A percentile compares a stretch with the other conserved stretches of the same genome.
Conservation (phyloP, 2,888 invertebrate species). For the Stenchaetothrips biformis region DNA sequence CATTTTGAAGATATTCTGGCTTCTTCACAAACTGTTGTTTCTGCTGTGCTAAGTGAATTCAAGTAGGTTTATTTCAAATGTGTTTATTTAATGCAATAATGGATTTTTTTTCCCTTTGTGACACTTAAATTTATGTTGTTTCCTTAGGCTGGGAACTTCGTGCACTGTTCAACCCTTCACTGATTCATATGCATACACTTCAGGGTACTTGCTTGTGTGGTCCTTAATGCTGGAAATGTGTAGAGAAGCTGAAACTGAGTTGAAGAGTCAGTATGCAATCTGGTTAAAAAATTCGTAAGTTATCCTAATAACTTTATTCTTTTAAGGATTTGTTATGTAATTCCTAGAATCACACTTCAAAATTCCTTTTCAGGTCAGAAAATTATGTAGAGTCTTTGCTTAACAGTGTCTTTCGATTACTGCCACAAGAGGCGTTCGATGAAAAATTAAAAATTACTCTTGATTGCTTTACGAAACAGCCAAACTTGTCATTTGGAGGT, state of each 20-base stretch:
- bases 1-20: constrained; percentile 40
- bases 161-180: constrained; percentile 55
- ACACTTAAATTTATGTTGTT: constrained; percentile 32
- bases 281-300: constrained; percentile 53
- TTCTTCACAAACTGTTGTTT: constrained; percentile 50
- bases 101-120: constrained; percentile 27
- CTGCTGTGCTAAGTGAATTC: constrained; percentile 51
- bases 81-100: constrained; percentile 24
- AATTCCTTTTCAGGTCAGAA: constrained; percentile 43
- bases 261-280: constrained; percentile 65
- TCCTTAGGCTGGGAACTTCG: constrained; percentile 53
- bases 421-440: constrained; percentile 59
- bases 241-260: constrained; percentile 61
- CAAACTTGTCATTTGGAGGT: not conserved
- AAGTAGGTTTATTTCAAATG: constrained; percentile 45
- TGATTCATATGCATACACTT: constrained; percentile 55
- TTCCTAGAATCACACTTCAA: constrained; percentile 31
- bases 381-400: constrained; percentile 53
- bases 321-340: not conserved
- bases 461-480: not conserved
- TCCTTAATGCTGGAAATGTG: constrained; percentile 62
- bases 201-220: constrained; percentile 70
- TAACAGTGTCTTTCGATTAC: constrained; percentile 58
- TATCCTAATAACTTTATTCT: constrained; percentile 26
- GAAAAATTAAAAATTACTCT: not conserved